Percentiles rank a stretch among this genome's conserved stretches.
Evolutionary conservation across 2,888 invertebrate genomes (phyloP).

Genomic region (Pterobdella sp.): DNA sequence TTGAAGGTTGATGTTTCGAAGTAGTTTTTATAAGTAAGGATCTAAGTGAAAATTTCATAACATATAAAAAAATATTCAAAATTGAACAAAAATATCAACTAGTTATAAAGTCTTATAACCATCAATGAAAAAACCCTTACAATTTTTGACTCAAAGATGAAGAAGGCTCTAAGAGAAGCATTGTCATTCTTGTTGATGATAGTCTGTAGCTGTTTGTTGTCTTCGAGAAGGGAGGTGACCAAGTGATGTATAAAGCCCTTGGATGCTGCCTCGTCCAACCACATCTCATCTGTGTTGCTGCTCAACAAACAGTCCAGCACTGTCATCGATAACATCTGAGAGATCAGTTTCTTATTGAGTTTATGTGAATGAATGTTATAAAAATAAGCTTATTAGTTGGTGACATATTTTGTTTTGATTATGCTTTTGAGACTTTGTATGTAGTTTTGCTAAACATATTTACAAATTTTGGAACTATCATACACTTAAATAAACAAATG

Average conservation of each 20-base stretch:
- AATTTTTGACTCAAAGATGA: constrained; percentile 81
- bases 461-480: too few relatives aligned
- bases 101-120: too few relatives aligned
- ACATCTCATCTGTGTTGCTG: constrained; percentile 59
- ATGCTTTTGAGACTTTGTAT: too few relatives aligned
- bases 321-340: constrained; percentile 70
- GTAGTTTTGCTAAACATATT: too few relatives aligned
- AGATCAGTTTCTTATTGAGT: not conserved
- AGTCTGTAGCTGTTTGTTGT: constrained; percentile 57
- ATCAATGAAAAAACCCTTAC: constrained; percentile 41
- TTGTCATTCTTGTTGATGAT: constrained; percentile 45
- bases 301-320: constrained; percentile 71
- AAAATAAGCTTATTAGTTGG: not conserved
- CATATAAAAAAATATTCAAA: not conserved
- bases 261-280: constrained; percentile 55
- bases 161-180: constrained; percentile 62
- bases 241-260: constrained; percentile 68
- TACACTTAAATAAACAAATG: too few relatives aligned
- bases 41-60: too few relatives aligned
- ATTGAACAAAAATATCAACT: not conserved
- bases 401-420: too few relatives aligned
- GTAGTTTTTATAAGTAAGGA: not conserved
- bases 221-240: constrained; percentile 69
- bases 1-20: not conserved
- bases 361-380: not conserved